Evolutionary conservation across 2,797 vertebrate genomes (phyloP).

Genomic region (Hemitrygon akajei): DNA sequence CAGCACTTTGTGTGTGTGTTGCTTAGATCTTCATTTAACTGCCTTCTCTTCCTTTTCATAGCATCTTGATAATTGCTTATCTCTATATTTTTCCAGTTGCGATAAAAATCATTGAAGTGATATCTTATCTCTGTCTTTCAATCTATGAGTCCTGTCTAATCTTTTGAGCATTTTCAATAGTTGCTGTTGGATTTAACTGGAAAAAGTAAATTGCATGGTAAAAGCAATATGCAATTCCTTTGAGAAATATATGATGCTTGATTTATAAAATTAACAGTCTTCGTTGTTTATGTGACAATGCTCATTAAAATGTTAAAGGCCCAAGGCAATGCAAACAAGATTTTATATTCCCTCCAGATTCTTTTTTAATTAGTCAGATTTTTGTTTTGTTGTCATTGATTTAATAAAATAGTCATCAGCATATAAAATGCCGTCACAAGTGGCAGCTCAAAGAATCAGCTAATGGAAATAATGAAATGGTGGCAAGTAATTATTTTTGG

Average conservation of each 20-base stretch:
- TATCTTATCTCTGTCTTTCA: no score
- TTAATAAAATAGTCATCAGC: conserved; percentile 34
- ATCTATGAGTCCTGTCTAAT: no score
- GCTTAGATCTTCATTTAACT: no score
- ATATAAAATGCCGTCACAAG: neutral
- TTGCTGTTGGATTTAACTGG: neutral
- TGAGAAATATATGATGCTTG: neutral
- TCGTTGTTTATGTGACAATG: conserved; percentile 13
- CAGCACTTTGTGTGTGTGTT: no score
- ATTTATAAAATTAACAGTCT: conserved; percentile 32
- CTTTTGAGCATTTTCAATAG: no score
- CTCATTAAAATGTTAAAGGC: conserved; percentile 34
- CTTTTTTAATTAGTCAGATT: conserved; percentile 30
- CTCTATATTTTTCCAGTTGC: no score
- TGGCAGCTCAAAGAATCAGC: conserved; percentile 7
- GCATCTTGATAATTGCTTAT: no score
- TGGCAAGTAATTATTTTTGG: conserved; percentile 31
- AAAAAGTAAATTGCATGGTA: neutral
- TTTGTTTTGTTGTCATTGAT: conserved; percentile 27
- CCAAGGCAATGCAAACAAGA: conserved; percentile 5
- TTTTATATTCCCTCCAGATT: conserved; percentile 26
- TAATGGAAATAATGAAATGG: conserved; percentile 22
- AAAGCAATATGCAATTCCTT: neutral
- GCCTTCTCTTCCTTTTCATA: no score
- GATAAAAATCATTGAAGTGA: no score